These are phyloP conservation scores for Drosophila lowei DNA, from an alignment of 1,140 invertebrate species.

Conservation along the genomic window DNA sequence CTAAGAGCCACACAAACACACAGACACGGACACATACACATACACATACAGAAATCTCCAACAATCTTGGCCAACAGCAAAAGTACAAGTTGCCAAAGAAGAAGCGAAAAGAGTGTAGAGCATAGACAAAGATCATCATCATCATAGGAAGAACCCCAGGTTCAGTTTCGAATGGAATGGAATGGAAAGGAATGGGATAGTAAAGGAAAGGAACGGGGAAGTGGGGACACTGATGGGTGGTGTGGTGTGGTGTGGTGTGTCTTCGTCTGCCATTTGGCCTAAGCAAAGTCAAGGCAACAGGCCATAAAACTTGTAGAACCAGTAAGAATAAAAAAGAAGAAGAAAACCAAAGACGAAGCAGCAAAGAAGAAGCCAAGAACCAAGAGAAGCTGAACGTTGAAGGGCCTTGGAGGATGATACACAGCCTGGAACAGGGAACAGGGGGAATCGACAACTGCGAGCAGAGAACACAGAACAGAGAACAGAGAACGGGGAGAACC, in stretches of 20 bases:
- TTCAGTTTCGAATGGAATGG: neutral
- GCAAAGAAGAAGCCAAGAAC: constrained; percentile 46
- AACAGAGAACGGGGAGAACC: constrained; percentile 26
- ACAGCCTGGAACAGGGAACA: too few species aligned
- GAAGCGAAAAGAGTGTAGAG: constrained; percentile 20
- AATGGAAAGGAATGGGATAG: constrained; percentile 1
- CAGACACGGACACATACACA: constrained; percentile 8
- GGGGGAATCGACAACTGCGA: neutral
- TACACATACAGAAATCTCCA: constrained; percentile 13
- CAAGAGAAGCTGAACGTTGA: constrained; percentile 38
- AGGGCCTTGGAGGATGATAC: constrained; percentile 44
- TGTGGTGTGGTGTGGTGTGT: constrained; percentile 47
- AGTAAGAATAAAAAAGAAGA: constrained; percentile 48
- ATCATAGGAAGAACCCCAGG: constrained; percentile 8
- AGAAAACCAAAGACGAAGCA: neutral
- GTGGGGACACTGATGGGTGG: constrained; percentile 12
- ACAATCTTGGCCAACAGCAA: constrained; percentile 35
- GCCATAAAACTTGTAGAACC: constrained; percentile 76
- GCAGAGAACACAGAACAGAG: constrained; percentile 13
- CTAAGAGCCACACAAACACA: constrained; percentile 45
- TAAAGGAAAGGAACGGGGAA: neutral
- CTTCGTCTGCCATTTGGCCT: constrained; percentile 67
- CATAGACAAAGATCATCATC: constrained; percentile 30
- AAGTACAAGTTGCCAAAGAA: constrained; percentile 65
- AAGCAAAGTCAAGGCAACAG: constrained; percentile 76